A percentile compares a stretch with the other conserved stretches of the same genome.
Conservation (phyloP, 2,797 vertebrate genomes). For the Sebastes diaconus region DNA sequence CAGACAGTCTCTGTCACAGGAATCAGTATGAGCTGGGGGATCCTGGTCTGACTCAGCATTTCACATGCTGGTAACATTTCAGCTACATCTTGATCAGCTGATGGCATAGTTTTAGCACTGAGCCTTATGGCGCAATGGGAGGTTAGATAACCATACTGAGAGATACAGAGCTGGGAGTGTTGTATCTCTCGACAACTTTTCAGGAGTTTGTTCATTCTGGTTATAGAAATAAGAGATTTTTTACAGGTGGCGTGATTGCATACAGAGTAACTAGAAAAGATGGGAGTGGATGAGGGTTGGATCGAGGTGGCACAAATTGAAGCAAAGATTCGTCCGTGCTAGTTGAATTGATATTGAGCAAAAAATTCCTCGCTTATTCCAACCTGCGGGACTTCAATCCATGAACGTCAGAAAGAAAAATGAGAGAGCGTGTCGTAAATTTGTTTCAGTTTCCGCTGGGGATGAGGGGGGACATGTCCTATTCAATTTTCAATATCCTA, state of each 20-base stretch:
- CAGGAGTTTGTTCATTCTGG: background rate
- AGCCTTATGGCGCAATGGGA: background rate
- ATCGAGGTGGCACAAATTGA: background rate
- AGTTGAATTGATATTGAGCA: constrained; percentile 8
- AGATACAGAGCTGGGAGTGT: background rate
- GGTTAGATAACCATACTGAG: background rate
- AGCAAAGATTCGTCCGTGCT: background rate
- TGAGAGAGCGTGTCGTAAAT: background rate
- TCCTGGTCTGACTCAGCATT: constrained; percentile 63
- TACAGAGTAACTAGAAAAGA: background rate
- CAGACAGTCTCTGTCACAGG: constrained; percentile 44
- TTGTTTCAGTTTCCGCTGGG: background rate
- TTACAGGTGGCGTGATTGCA: background rate
- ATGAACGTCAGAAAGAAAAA: constrained; percentile 22
- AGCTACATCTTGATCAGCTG: constrained; percentile 16
- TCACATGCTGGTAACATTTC: constrained; percentile 35
- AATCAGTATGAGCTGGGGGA: constrained; percentile 37
- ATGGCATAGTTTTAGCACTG: constrained; percentile 8
- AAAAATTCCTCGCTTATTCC: background rate
- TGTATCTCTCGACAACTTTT: background rate
- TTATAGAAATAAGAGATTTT: background rate
- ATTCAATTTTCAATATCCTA: background rate
- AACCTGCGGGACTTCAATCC: background rate
- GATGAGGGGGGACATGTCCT: background rate
- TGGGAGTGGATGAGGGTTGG: background rate